These are phyloP conservation scores for Adelges cooleyi DNA, from an alignment of 1,140 invertebrate species.

Conservation along the genomic window DNA sequence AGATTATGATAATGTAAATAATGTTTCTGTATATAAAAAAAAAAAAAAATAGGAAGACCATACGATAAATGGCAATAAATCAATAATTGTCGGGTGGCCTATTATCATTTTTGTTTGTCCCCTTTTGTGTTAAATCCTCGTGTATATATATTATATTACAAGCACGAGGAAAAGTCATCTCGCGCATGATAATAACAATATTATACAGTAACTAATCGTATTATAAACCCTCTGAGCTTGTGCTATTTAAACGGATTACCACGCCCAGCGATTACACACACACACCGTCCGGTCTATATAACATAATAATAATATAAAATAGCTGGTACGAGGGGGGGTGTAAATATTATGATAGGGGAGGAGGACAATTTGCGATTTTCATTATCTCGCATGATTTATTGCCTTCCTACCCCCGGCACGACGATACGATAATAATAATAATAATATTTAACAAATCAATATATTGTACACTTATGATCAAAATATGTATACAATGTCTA, in stretches of 20 bases:
- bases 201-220: background rate
- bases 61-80: constrained; percentile 11
- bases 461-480: no score
- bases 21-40: no score
- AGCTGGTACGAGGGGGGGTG: background rate
- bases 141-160: no score
- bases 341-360: constrained; percentile 26
- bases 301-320: background rate
- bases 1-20: no score
- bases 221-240: constrained; percentile 6
- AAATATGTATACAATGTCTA: no score
- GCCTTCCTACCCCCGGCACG: no score
- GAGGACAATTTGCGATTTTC: constrained; percentile 25
- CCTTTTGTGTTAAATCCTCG: no score
- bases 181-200: no score
- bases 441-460: no score
- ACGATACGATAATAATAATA: no score
- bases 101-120: background rate
- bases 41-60: no score
- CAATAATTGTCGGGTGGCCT: background rate
- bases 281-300: background rate
- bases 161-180: constrained; percentile 8
- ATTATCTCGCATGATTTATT: constrained; percentile 25
- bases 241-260: constrained; percentile 26
- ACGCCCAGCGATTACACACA: constrained; percentile 25